Evolutionary conservation across 2,113 vertebrate genomes (phyloP).

Genomic region (Brachyistius frenatus): DNA sequence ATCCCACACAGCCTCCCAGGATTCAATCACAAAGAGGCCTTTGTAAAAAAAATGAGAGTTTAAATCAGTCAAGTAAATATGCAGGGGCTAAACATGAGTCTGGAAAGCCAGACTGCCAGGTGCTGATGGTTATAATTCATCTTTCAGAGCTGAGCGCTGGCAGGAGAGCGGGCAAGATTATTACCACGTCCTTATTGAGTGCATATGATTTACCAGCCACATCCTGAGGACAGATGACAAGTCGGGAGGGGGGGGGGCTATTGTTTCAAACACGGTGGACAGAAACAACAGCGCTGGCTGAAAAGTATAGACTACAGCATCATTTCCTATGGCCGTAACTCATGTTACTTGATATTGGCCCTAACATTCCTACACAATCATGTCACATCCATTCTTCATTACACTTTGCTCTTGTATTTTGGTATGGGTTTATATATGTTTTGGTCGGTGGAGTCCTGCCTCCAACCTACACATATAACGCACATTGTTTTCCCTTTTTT

Average conservation of each 20-base stretch:
- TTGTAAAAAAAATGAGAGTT: conserved; percentile 38
- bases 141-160: conserved; percentile 11
- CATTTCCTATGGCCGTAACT: conserved; percentile 24
- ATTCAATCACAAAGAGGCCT: conserved; percentile 43
- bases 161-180: conserved; percentile 24
- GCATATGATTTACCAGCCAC: conserved; percentile 48
- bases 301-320: conserved; percentile 11
- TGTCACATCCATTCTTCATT: conserved; percentile 1
- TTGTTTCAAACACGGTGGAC: conserved; percentile 47
- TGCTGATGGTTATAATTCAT: conserved; percentile 48
- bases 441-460: neutral
- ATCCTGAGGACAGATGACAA: conserved; percentile 55
- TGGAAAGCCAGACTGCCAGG: conserved; percentile 32
- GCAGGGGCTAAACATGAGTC: conserved; percentile 25
- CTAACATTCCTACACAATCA: neutral
- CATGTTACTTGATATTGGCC: conserved; percentile 20
- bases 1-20: conserved; percentile 1
- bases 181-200: conserved; percentile 29
- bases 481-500: conserved; percentile 8
- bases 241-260: neutral
- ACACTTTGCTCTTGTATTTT: neutral
- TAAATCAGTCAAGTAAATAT: conserved; percentile 49
- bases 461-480: neutral
- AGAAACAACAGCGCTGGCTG: conserved; percentile 10
- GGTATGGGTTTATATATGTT: neutral